phyloP scores from a whole-genome alignment of 1,140 invertebrate species.

The Neodiprion virginianus region DNA sequence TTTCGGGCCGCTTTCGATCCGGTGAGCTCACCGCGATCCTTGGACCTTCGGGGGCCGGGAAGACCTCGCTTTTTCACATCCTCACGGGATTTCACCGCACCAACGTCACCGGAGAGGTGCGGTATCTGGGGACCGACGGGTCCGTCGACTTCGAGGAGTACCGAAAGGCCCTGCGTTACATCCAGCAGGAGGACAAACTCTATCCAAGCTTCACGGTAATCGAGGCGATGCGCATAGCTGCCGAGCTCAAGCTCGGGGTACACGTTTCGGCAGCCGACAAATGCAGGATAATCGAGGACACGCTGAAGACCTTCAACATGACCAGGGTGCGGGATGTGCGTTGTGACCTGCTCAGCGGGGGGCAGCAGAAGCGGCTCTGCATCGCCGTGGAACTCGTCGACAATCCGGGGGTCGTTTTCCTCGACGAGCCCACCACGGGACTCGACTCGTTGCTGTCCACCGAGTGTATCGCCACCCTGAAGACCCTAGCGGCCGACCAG shows the following conservation, averaged over 20 bases:
- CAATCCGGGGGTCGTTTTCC: constrained; percentile 79
- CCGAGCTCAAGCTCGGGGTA: constrained; percentile 50
- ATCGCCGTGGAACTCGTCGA: constrained; percentile 86
- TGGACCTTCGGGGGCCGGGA: constrained; percentile 85
- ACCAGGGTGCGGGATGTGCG: constrained; percentile 71
- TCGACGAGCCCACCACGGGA: constrained; percentile 74
- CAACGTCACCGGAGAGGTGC: constrained; percentile 63
- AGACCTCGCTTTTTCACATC: constrained; percentile 78
- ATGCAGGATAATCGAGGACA: constrained; percentile 52
- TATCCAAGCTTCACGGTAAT: constrained; percentile 78
- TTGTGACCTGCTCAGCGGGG: constrained; percentile 73
- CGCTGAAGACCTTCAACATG: constrained; percentile 66
- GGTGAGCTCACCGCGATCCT: constrained; percentile 85
- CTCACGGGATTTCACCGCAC: constrained; percentile 69
- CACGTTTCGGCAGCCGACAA: constrained; percentile 33
- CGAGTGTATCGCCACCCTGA: constrained; percentile 77
- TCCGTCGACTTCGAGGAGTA: constrained; percentile 53
- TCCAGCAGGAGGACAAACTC: constrained; percentile 85
- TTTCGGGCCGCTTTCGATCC: constrained; percentile 74
- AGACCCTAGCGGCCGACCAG: constrained; percentile 67
- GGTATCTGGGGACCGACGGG: constrained; percentile 61
- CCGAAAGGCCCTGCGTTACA: constrained; percentile 73
- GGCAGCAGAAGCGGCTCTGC: constrained; percentile 80
- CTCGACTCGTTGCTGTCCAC: constrained; percentile 81
- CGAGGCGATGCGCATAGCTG: constrained; percentile 75